Base-by-base conservation (phyloP, 2,113 vertebrate genomes). In the Anoura caudifer region DNA sequence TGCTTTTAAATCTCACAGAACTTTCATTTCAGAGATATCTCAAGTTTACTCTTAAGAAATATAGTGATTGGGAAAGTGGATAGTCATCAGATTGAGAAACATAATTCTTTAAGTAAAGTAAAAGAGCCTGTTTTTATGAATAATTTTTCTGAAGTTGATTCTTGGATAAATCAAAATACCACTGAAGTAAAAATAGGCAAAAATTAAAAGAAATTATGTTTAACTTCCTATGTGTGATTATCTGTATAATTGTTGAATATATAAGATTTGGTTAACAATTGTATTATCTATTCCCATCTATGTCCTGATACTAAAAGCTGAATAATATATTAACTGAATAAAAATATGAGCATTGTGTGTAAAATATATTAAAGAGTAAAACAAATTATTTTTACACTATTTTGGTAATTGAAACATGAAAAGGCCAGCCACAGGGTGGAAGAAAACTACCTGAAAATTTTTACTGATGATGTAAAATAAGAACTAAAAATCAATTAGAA, bases 11-110 rank as follows among this genome's bases (percentile, higher is more conserved):
- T 4, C 75, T 73, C 59, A 81, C 10, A 61, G 85, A 69, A 88
- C 54, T 95, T 94, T 87, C 38, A 70, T 84, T 88, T 95, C 22
- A 63, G 5, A 93, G 56, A 70, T 77, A 92, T 79, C 54, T 63
- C 8, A 15, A 76, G 4, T 70, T 97, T 84, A 47, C 67, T 76
- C 56, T 95, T 80, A 90, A 84, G 59, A 95, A 67, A 87, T 61
- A 85, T 0, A 73, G 24, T 84, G 63, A 85, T 31, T 77, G 16
- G 38, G 1, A 90, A 85, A 95, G 80, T 72, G 13, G 9, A 85
- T 81, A 86, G 15, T 36, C 31, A 70, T 83, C 7, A 61, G 10
- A 22, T 92, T 91, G 88, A 80, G 19, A 8, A 73, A 2, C 36
- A 85, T 4, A 72, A 8, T 63, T 90, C 36, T 70, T 89, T 38